Evolutionary conservation across 2,113 vertebrate species (phyloP).

Genomic region (Tetrao urogallus): DNA sequence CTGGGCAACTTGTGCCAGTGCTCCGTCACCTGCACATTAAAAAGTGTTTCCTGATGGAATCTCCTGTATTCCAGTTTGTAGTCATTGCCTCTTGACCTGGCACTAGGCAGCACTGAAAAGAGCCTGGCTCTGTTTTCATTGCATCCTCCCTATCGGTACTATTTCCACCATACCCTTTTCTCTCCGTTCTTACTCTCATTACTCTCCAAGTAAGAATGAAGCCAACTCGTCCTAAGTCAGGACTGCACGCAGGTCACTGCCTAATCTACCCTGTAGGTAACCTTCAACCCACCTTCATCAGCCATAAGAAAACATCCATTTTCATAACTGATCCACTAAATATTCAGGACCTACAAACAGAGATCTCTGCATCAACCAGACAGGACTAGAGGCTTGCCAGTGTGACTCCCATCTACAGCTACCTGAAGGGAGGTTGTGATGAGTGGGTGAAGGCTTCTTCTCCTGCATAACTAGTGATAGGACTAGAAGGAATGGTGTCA

Average conservation of each 20-base stretch:
- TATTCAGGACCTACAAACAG: neutral
- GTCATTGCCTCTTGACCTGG: neutral
- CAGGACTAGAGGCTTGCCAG: too few relatives aligned
- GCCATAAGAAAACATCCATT: neutral
- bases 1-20: neutral
- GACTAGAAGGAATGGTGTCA: too few relatives aligned
- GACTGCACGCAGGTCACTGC: neutral
- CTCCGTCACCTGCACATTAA: neutral
- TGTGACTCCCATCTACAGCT: too few relatives aligned
- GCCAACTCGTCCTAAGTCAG: neutral
- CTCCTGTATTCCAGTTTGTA: neutral
- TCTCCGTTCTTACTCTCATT: neutral
- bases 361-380: neutral
- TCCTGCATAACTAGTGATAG: too few relatives aligned
- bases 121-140: neutral
- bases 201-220: too few relatives aligned
- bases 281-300: neutral
- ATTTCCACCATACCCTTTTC: neutral
- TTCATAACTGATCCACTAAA: neutral
- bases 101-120: neutral
- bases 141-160: neutral
- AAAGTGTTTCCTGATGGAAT: neutral
- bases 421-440: too few relatives aligned
- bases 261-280: neutral
- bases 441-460: too few relatives aligned